Conservation (phyloP, 2,888 invertebrate species). For the Clepsis dumicolana region DNA sequence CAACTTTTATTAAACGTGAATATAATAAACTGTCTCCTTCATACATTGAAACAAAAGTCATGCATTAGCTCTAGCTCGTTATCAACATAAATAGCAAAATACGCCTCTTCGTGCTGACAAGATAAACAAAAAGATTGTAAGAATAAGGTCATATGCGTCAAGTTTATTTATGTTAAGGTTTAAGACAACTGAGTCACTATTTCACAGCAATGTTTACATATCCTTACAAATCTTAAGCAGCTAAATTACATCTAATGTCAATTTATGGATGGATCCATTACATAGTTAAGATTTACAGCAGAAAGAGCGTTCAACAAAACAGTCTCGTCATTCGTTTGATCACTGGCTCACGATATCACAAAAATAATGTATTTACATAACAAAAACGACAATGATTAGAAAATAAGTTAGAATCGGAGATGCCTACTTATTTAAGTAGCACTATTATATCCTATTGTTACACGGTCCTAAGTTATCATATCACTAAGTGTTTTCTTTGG, state of each 20-base stretch:
- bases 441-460: constrained; percentile 31
- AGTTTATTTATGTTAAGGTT: background rate
- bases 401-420: constrained; percentile 25
- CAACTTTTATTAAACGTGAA: no score
- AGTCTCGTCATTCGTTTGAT: constrained; percentile 71
- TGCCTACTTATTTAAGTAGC: constrained; percentile 25
- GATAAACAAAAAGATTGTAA: background rate
- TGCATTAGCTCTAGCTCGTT: background rate
- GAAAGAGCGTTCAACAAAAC: constrained; percentile 62
- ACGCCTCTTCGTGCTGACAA: background rate
- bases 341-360: constrained; percentile 72
- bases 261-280: constrained; percentile 79
- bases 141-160: background rate
- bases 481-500: constrained; percentile 58
- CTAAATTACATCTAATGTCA: constrained; percentile 65
- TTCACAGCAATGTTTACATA: constrained; percentile 62
- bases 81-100: background rate
- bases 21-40: no score
- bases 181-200: constrained; percentile 49
- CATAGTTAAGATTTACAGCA: constrained; percentile 62
- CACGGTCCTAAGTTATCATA: constrained; percentile 12
- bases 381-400: constrained; percentile 45
- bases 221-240: constrained; percentile 59
- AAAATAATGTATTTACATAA: constrained; percentile 48
- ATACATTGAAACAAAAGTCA: background rate